Evolutionary conservation across 1,140 invertebrate species (phyloP).

Genomic region (Drosophila littoralis): DNA sequence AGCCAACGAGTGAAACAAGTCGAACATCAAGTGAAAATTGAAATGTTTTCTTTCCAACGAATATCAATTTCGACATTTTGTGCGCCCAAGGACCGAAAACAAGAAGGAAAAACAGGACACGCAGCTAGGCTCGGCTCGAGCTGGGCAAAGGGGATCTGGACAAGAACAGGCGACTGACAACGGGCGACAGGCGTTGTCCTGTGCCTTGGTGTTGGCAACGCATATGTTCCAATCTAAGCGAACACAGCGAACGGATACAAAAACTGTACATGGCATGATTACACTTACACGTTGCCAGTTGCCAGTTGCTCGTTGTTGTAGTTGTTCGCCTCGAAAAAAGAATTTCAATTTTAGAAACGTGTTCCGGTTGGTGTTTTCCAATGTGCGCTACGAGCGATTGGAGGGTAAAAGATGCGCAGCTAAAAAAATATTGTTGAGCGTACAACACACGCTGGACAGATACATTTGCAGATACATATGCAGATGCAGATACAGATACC

Average conservation of each 20-base stretch:
- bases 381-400: constrained; percentile 13
- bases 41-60: constrained; percentile 75
- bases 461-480: not conserved
- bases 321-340: constrained; percentile 49
- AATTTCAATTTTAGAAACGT: constrained; percentile 82
- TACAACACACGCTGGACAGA: constrained; percentile 24
- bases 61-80: constrained; percentile 79
- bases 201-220: constrained; percentile 68
- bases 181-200: constrained; percentile 28
- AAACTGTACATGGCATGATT: constrained; percentile 82
- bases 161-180: constrained; percentile 16
- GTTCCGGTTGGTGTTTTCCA: constrained; percentile 51
- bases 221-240: constrained; percentile 81
- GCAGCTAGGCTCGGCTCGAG: constrained; percentile 44
- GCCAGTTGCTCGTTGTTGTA: constrained; percentile 7
- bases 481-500: constrained; percentile 6
- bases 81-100: constrained; percentile 11
- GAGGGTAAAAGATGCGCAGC: constrained; percentile 37
- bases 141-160: constrained; percentile 10
- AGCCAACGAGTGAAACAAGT: constrained; percentile 34
- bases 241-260: constrained; percentile 58
- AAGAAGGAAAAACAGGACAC: constrained; percentile 38
- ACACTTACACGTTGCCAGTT: constrained; percentile 46
- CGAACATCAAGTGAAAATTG: constrained; percentile 74
- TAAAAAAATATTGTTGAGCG: constrained; percentile 28